Conservation (phyloP, 2,888 invertebrate species). For the Tipula lateralis region DNA sequence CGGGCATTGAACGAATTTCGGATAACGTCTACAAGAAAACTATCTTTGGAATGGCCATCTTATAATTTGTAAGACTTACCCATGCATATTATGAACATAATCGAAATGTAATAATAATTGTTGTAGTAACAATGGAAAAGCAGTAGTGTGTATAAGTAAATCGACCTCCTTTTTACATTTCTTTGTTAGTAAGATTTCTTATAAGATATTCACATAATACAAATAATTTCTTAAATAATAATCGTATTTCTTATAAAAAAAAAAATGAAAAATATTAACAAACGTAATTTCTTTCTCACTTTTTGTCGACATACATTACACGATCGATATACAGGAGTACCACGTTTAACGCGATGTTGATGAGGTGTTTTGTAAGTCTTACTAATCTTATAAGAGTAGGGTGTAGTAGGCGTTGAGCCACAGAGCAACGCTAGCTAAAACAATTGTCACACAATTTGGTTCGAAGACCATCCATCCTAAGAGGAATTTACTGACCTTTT, state of each 20-base stretch:
- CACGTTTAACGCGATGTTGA: not conserved
- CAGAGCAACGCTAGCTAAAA: too few relatives aligned
- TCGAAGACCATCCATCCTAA: too few relatives aligned
- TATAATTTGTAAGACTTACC: not conserved
- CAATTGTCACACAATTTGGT: too few relatives aligned
- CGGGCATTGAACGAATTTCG: not conserved
- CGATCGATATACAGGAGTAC: not conserved
- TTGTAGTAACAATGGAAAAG: not conserved
- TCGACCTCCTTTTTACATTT: not conserved
- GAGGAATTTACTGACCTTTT: too few relatives aligned
- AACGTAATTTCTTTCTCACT: not conserved
- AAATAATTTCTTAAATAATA: slow-evolving; percentile 19
- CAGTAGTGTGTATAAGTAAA: not conserved
- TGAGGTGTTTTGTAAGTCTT: too few relatives aligned
- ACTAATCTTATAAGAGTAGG: too few relatives aligned
- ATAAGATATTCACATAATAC: slow-evolving; percentile 1
- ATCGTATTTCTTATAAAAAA: not conserved
- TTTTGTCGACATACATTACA: not conserved
- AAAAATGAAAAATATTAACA: not conserved
- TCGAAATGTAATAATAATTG: not conserved
- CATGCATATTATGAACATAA: not conserved
- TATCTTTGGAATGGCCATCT: not conserved
- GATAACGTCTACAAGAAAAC: not conserved
- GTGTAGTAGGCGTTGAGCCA: too few relatives aligned
- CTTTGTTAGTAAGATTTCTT: not conserved